phyloP scores from a whole-genome alignment of 2,888 invertebrate genomes.

The Leucozona laternaria region DNA sequence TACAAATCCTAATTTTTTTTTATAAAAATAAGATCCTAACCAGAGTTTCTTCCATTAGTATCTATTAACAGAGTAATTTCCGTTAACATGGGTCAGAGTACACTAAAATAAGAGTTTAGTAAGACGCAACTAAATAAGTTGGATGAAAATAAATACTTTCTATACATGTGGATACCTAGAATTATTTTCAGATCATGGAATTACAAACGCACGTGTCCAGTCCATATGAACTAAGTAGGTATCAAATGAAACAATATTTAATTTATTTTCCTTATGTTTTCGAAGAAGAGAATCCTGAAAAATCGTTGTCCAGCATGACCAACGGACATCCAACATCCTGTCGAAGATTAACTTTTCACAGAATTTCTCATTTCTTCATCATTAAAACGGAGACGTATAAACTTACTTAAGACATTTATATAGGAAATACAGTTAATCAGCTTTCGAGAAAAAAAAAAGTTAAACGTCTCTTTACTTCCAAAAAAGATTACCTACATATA shows the following conservation, averaged over 20 bases:
- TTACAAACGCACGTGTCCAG: background rate
- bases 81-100: too few species aligned
- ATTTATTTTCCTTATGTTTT: background rate
- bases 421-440: constrained; percentile 64
- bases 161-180: too few species aligned
- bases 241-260: background rate
- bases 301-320: constrained; percentile 52
- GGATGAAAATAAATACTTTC: too few species aligned
- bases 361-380: constrained; percentile 5
- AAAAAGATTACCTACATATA: constrained; percentile 24
- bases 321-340: constrained; percentile 45
- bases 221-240: background rate
- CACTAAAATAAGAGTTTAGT: too few species aligned
- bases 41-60: too few species aligned
- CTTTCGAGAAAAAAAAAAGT: constrained; percentile 51
- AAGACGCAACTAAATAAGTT: too few species aligned
- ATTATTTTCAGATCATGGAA: background rate
- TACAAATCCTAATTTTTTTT: too few species aligned
- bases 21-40: too few species aligned
- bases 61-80: too few species aligned
- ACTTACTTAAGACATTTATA: constrained; percentile 36
- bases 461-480: constrained; percentile 21
- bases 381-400: constrained; percentile 17
- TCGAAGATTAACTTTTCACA: constrained; percentile 31
- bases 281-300: constrained; percentile 40